Evolutionary conservation across 2,113 vertebrate species (phyloP).

Genomic region (Phylloscopus trochilus): DNA sequence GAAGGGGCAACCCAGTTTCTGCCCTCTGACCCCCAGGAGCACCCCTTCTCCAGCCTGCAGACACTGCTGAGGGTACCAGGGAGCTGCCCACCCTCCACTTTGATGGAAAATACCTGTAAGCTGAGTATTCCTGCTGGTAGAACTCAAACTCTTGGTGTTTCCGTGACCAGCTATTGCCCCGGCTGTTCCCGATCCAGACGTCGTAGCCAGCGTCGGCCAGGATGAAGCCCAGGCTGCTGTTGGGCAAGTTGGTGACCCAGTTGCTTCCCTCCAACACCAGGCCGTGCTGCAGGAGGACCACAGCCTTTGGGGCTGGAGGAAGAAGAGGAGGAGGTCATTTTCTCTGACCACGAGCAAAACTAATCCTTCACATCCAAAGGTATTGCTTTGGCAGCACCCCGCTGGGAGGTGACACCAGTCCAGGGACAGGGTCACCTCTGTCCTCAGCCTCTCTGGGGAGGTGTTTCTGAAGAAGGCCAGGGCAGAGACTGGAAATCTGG

Average conservation of each 20-base stretch:
- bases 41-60: neutral
- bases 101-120: conserved; percentile 79
- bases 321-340: neutral
- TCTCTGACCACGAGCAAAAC: accelerated
- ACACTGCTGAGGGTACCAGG: neutral
- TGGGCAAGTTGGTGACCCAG: conserved; percentile 86
- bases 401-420: neutral
- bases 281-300: conserved; percentile 86
- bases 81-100: neutral
- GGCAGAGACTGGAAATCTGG: neutral
- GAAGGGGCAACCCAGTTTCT: accelerated
- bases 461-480: neutral
- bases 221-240: conserved; percentile 84
- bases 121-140: conserved; percentile 79
- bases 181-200: conserved; percentile 89
- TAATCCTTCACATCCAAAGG: accelerated
- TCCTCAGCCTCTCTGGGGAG: neutral
- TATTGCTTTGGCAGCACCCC: neutral
- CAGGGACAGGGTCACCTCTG: neutral
- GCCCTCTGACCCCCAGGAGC: neutral
- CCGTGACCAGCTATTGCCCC: conserved; percentile 90
- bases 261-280: conserved; percentile 83
- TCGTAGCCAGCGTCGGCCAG: conserved; percentile 85
- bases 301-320: conserved; percentile 71
- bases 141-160: conserved; percentile 76